These are phyloP conservation scores for Alviniconcha marisindica DNA, from an alignment of 1,140 invertebrate genomes.

Conservation along the genomic window DNA sequence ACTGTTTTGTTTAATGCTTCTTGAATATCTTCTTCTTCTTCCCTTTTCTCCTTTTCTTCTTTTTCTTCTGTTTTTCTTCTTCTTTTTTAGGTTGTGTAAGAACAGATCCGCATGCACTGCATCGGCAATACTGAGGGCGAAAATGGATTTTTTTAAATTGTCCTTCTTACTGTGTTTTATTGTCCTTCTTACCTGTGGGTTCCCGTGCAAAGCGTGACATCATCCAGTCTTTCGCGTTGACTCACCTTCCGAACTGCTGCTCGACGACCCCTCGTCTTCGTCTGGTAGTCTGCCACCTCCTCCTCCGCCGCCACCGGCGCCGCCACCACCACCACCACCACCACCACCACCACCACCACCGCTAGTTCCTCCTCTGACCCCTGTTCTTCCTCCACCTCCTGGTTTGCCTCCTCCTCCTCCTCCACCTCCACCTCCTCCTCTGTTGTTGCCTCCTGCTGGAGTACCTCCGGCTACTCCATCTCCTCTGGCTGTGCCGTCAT, in stretches of 20 bases:
- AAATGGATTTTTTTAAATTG: too few species aligned
- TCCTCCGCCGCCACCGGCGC: background rate
- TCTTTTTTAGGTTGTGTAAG: too few species aligned
- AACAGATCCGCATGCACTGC: too few species aligned
- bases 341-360: background rate
- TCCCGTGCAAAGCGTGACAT: too few species aligned
- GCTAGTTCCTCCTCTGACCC: background rate
- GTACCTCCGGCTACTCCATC: background rate
- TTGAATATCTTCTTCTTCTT: too few species aligned
- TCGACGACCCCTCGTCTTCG: background rate
- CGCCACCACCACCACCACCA: background rate
- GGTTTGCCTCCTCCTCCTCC: background rate
- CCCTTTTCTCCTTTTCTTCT: too few species aligned
- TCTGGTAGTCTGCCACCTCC: background rate
- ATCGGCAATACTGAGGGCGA: too few species aligned
- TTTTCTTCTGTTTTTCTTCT: too few species aligned
- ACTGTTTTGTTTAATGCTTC: too few species aligned
- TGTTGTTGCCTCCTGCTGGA: background rate
- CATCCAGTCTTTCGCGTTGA: too few species aligned
- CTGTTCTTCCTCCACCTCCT: background rate
- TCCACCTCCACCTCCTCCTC: background rate
- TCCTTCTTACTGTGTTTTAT: too few species aligned
- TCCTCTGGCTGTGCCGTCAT: background rate
- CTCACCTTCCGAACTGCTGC: conserved; percentile 31
- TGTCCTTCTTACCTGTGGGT: too few species aligned